These are phyloP conservation scores for Anhinga anhinga DNA, from an alignment of 2,113 vertebrate species.

Conservation along the genomic window DNA sequence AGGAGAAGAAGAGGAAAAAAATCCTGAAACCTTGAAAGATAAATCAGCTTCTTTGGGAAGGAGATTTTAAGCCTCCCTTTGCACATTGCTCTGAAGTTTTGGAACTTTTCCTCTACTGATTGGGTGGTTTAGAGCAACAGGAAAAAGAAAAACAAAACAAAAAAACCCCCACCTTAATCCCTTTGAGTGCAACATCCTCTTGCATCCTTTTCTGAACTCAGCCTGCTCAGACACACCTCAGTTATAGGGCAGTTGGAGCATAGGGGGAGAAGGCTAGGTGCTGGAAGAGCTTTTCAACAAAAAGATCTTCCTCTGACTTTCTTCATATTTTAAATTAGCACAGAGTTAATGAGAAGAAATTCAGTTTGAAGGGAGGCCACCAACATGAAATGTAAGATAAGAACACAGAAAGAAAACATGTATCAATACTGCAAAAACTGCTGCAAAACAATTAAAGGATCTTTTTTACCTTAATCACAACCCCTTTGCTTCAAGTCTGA, in stretches of 20 bases:
- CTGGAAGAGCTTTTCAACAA: background rate
- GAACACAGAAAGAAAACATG: background rate
- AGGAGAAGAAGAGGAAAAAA: conserved; percentile 36
- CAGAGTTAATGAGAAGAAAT: background rate
- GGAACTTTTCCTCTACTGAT: background rate
- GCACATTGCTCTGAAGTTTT: background rate
- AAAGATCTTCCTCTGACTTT: background rate
- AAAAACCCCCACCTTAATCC: background rate
- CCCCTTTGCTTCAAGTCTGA: background rate
- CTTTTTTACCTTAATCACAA: background rate
- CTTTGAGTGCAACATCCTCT: conserved; percentile 7
- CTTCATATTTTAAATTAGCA: background rate
- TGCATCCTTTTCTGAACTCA: conserved; percentile 2
- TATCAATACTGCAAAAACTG: background rate
- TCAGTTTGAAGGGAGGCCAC: background rate
- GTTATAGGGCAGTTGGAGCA: background rate
- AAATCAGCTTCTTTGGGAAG: conserved; percentile 56
- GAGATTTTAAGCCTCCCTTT: conserved; percentile 11
- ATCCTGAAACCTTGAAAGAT: conserved; percentile 58
- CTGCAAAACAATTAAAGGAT: background rate
- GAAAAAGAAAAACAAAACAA: background rate
- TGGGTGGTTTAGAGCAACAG: background rate
- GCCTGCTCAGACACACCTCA: background rate
- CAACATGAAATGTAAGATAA: background rate
- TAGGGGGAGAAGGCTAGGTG: background rate